Evolutionary conservation across 2,797 vertebrate genomes (phyloP).

Genomic region (Parauchenoglanis ngamensis): DNA sequence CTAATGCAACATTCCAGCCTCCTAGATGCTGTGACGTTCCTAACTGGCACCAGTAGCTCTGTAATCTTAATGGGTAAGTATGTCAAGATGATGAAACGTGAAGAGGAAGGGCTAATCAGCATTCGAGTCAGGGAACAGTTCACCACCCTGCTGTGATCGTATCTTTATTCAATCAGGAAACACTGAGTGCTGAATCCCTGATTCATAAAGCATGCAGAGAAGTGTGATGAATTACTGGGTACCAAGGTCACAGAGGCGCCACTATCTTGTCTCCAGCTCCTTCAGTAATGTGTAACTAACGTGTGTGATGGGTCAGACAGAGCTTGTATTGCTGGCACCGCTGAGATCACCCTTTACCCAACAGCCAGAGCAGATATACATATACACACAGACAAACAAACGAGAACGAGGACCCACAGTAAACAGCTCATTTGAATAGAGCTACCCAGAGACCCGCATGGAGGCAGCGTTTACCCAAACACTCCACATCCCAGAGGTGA

Average conservation of each 20-base stretch:
- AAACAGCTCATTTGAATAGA: slow-evolving; percentile 24
- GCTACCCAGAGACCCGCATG: slow-evolving; percentile 38
- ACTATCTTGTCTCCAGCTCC: slow-evolving; percentile 40
- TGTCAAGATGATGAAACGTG: slow-evolving; percentile 37
- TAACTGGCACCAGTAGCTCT: slow-evolving; percentile 16
- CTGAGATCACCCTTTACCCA: slow-evolving; percentile 50
- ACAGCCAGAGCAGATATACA: slow-evolving; percentile 41
- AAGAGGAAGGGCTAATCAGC: slow-evolving; percentile 32
- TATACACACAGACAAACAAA: not conserved
- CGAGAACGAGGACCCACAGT: slow-evolving; percentile 10
- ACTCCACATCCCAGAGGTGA: slow-evolving; percentile 53
- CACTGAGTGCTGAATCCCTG: slow-evolving; percentile 43
- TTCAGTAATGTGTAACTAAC: slow-evolving; percentile 44
- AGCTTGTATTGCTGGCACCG: slow-evolving; percentile 26
- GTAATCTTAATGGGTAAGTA: slow-evolving; percentile 30
- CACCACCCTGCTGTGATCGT: slow-evolving; percentile 34
- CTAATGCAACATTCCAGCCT: slow-evolving; percentile 1
- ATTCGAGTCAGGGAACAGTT: slow-evolving; percentile 33
- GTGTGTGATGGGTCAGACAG: slow-evolving; percentile 25
- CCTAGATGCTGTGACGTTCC: not conserved
- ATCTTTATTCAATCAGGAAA: slow-evolving; percentile 49
- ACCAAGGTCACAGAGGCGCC: slow-evolving; percentile 27
- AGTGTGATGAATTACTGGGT: slow-evolving; percentile 43
- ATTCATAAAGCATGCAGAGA: slow-evolving; percentile 48
- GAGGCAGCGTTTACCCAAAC: slow-evolving; percentile 51